Conservation (phyloP, 2,888 invertebrate species). For the Leucophenga maculata region DNA sequence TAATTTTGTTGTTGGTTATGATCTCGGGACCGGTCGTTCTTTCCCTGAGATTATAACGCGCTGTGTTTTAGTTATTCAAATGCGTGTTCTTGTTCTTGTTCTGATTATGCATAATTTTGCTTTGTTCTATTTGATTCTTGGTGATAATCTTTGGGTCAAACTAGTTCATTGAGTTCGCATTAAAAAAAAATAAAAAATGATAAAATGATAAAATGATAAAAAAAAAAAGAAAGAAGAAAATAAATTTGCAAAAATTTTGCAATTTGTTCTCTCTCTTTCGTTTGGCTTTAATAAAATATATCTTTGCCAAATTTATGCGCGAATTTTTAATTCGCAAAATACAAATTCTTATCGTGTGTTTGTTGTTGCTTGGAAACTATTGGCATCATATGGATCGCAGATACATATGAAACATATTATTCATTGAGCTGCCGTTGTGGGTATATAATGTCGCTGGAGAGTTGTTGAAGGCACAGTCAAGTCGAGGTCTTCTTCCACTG, state of each 20-base stretch:
- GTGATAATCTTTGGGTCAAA: constrained; percentile 30
- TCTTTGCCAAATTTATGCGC: constrained; percentile 1
- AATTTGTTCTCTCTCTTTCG: not conserved
- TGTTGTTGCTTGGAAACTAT: not conserved
- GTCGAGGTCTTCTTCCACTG: not conserved
- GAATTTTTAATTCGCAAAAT: constrained; percentile 12
- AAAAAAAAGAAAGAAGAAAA: too few relatives aligned
- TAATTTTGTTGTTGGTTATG: too few relatives aligned
- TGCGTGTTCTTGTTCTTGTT: constrained; percentile 5
- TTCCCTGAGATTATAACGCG: too few relatives aligned
- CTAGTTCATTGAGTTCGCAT: constrained; percentile 34
- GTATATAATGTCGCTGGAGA: constrained; percentile 8
- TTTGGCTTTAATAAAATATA: not conserved
- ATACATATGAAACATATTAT: not conserved
- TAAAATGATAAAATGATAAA: too few relatives aligned
- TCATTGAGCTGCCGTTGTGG: not conserved
- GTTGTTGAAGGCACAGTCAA: constrained; percentile 8
- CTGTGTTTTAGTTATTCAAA: not conserved
- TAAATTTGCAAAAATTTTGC: too few relatives aligned
- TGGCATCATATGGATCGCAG: not conserved
- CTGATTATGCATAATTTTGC: not conserved
- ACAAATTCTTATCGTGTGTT: not conserved
- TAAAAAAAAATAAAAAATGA: not conserved
- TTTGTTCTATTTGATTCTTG: not conserved
- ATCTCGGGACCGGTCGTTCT: too few relatives aligned